A percentile compares a stretch with the other conserved stretches of the same genome.
phyloP scores from a whole-genome alignment of 2,888 invertebrate genomes.

The Muscina levida region DNA sequence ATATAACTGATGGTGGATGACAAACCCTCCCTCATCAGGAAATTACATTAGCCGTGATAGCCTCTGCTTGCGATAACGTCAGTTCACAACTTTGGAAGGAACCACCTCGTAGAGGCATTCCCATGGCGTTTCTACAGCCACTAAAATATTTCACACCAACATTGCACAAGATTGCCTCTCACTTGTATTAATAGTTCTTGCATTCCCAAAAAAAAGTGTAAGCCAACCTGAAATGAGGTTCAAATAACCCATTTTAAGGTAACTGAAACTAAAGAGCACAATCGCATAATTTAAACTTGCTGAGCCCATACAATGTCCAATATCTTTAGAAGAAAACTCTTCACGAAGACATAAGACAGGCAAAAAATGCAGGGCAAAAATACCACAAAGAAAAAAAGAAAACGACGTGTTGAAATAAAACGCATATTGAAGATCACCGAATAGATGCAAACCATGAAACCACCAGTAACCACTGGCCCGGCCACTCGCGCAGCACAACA shows the following conservation, averaged over 20 bases:
- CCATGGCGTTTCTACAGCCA: too few relatives aligned
- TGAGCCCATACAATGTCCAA: neutral
- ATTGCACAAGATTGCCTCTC: too few relatives aligned
- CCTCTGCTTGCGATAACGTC: too few relatives aligned
- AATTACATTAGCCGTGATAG: too few relatives aligned
- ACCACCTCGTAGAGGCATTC: too few relatives aligned
- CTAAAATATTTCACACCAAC: too few relatives aligned
- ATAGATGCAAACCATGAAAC: slow-evolving; percentile 3
- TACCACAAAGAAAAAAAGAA: neutral
- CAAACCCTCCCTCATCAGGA: too few relatives aligned
- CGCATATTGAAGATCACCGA: slow-evolving; percentile 27
- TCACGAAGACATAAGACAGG: too few relatives aligned
- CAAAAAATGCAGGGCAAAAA: slow-evolving; percentile 20
- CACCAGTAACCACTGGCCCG: neutral
- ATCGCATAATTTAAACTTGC: neutral
- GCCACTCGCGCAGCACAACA: neutral
- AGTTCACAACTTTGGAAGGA: too few relatives aligned
- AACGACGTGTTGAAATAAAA: slow-evolving; percentile 19
- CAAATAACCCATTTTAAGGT: slow-evolving; percentile 32
- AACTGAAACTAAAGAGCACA: slow-evolving; percentile 6
- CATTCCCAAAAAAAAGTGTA: neutral
- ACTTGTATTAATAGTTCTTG: too few relatives aligned
- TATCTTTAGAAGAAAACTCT: too few relatives aligned
- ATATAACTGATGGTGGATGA: too few relatives aligned
- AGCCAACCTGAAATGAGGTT: slow-evolving; percentile 26